These are phyloP conservation scores for Osedax frankpressi DNA, from an alignment of 2,888 invertebrate genomes.

Conservation along the genomic window DNA sequence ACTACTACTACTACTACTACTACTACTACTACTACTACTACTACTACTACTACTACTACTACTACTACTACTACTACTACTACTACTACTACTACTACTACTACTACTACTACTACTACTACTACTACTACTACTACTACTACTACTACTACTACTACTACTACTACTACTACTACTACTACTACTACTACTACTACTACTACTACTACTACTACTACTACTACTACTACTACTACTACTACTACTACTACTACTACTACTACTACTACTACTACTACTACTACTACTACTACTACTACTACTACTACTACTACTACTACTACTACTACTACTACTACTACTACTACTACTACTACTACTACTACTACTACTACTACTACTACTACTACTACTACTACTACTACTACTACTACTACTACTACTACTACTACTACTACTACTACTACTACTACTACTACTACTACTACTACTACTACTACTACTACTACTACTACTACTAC, in stretches of 20 bases:
- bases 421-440: conserved; percentile 23
- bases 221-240: neutral
- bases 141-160: neutral
- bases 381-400: conserved; percentile 22
- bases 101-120: neutral
- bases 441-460: conserved; percentile 22
- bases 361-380: conserved; percentile 22
- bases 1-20: neutral
- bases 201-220: neutral
- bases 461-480: conserved; percentile 17
- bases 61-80: neutral
- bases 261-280: neutral
- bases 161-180: neutral
- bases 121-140: neutral
- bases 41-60: neutral
- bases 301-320: neutral
- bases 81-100: neutral
- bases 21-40: neutral
- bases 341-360: conserved; percentile 20
- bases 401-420: conserved; percentile 22
- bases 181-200: neutral
- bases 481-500: neutral
- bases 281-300: neutral
- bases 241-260: neutral
- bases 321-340: conserved; percentile 6